A percentile compares a stretch with the other conserved stretches of the same genome.
These are phyloP conservation scores for Urechis unicinctus DNA, from an alignment of 2,888 invertebrate species.

Conservation along the genomic window DNA sequence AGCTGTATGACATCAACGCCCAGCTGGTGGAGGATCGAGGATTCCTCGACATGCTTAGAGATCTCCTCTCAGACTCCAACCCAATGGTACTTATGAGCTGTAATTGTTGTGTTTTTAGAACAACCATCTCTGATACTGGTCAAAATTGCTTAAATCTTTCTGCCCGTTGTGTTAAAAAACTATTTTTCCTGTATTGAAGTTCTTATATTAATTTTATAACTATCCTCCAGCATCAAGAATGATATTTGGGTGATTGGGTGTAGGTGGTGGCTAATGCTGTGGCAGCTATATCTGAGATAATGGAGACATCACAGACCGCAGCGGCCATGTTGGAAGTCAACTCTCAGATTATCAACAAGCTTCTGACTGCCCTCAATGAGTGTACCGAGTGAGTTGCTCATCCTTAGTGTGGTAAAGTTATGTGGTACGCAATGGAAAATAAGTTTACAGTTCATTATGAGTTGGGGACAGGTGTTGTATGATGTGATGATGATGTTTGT, in stretches of 20 bases:
- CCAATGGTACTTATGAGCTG: constrained; percentile 71
- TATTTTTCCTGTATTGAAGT: not conserved
- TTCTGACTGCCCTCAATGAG: constrained; percentile 95
- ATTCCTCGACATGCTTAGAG: constrained; percentile 92
- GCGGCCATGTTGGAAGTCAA: constrained; percentile 93
- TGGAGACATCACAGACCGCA: constrained; percentile 93
- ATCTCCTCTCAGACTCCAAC: constrained; percentile 95
- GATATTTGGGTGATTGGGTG: not conserved
- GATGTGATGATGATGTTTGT: no score
- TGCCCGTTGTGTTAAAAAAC: not conserved
- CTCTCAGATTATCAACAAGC: constrained; percentile 93
- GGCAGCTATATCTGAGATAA: constrained; percentile 95
- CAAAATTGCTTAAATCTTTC: no score
- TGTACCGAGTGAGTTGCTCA: constrained; percentile 72
- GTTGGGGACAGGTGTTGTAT: no score
- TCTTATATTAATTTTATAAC: not conserved
- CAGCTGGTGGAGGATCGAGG: constrained; percentile 76
- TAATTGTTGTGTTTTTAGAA: not conserved
- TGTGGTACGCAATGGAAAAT: no score
- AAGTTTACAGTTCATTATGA: no score
- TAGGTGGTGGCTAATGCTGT: constrained; percentile 88
- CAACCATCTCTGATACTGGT: no score
- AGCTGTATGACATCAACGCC: constrained; percentile 90
- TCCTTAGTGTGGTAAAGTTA: not conserved
- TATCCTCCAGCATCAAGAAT: not conserved